Conservation (phyloP, 2,113 vertebrate genomes). For the Onychorhynchus coronatus region DNA sequence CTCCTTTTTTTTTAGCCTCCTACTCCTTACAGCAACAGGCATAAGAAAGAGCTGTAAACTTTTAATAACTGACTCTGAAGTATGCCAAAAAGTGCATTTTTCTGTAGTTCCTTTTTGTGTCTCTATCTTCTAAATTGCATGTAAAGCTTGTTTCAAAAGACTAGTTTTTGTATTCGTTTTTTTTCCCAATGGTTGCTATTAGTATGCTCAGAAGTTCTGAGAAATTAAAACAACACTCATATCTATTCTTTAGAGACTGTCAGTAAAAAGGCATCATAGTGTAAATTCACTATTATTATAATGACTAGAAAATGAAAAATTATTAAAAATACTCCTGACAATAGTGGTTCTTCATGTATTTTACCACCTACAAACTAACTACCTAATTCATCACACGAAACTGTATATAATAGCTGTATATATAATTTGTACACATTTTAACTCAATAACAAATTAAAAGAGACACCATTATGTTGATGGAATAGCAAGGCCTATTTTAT, state of each 20-base stretch:
- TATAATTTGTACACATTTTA: not conserved
- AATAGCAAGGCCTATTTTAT: not conserved
- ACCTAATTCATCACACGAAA: not conserved
- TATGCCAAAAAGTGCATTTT: not conserved
- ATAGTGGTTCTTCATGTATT: not conserved
- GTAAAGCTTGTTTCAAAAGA: not conserved
- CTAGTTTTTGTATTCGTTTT: not conserved
- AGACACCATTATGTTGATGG: not conserved
- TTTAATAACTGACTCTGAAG: not conserved
- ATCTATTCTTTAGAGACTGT: not conserved
- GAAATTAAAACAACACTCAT: not conserved
- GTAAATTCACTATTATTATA: not conserved
- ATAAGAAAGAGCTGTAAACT: not conserved
- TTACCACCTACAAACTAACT: not conserved
- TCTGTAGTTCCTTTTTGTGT: not conserved
- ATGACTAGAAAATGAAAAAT: not conserved
- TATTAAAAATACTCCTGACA: not conserved
- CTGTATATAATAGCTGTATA: no score
- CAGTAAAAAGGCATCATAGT: not conserved
- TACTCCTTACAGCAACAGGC: not conserved
- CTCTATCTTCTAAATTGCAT: not conserved
- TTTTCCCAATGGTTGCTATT: not conserved
- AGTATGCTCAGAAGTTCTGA: not conserved
- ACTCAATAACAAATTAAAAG: not conserved
- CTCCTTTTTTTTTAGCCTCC: accelerated